Conservation (phyloP, 2,113 vertebrate species). For the Rostratula benghalensis region DNA sequence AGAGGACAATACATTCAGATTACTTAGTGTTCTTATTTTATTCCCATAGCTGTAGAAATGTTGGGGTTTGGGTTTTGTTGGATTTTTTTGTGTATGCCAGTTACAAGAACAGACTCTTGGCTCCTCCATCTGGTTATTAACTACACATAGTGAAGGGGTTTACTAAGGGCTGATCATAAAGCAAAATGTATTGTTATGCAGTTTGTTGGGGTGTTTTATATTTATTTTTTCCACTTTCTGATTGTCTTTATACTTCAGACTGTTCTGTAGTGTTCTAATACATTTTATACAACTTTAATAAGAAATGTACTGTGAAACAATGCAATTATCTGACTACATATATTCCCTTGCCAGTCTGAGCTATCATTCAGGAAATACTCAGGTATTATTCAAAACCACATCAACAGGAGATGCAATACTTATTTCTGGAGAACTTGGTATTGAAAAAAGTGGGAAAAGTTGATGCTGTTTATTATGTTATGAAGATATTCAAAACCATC, state of each 20-base stretch:
- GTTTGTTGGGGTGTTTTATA: background rate
- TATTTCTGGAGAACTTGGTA: background rate
- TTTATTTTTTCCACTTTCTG: background rate
- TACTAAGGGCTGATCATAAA: background rate
- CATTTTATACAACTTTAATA: background rate
- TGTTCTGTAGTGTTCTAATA: background rate
- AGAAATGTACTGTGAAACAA: background rate
- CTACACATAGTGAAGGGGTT: background rate
- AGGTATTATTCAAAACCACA: background rate
- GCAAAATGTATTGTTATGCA: background rate
- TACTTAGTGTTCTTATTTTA: background rate
- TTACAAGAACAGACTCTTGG: slow-evolving; percentile 47
- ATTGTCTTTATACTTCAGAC: background rate
- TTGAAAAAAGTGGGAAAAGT: background rate
- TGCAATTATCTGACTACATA: background rate
- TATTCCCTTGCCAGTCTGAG: background rate
- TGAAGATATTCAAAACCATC: slow-evolving; percentile 3
- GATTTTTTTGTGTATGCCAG: background rate
- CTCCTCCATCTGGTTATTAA: slow-evolving; percentile 63
- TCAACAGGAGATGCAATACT: background rate
- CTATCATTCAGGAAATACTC: background rate
- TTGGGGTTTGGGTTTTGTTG: accelerated
- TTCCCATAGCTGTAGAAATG: background rate
- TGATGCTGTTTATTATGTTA: slow-evolving; percentile 18
- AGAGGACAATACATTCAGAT: background rate